Evolutionary conservation across 2,113 vertebrate species (phyloP).

Genomic region (Shinisaurus crocodilurus): DNA sequence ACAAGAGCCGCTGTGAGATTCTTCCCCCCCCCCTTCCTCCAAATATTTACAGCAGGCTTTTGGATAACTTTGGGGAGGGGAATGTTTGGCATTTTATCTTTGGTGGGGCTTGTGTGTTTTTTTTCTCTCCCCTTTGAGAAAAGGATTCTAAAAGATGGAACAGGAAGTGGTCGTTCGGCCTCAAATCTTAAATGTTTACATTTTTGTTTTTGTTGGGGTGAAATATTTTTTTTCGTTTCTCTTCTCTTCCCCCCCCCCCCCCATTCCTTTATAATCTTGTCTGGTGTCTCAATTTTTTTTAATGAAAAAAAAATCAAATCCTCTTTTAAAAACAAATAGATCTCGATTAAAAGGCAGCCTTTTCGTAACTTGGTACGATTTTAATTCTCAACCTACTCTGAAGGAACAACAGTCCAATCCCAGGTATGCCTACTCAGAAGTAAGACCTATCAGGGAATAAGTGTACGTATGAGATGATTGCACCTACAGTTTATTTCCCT

Average conservation of each 20-base stretch:
- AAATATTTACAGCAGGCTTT: not conserved
- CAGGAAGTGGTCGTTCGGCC: not conserved
- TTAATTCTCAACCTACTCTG: no score
- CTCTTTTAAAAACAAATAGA: no score
- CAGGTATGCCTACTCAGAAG: not conserved
- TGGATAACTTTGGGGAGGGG: not conserved
- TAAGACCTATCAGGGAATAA: not conserved
- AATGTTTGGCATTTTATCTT: not conserved
- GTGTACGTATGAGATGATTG: no score
- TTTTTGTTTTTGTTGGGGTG: not conserved
- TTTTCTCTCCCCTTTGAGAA: not conserved
- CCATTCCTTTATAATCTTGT: not conserved
- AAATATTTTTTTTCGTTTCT: not conserved
- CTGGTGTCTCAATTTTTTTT: slow-evolving; percentile 5
- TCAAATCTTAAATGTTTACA: slow-evolving; percentile 14
- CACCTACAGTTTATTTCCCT: not conserved
- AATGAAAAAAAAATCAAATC: not conserved
- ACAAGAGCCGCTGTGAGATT: not conserved
- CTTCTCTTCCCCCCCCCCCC: not conserved
- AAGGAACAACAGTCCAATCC: not conserved
- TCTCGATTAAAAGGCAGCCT: not conserved
- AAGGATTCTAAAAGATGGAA: not conserved
- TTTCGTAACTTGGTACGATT: not conserved
- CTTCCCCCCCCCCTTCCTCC: not conserved
- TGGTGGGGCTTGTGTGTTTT: not conserved